Evolutionary conservation across 1,140 invertebrate species (phyloP).

Genomic region (Calycopis cecrops): DNA sequence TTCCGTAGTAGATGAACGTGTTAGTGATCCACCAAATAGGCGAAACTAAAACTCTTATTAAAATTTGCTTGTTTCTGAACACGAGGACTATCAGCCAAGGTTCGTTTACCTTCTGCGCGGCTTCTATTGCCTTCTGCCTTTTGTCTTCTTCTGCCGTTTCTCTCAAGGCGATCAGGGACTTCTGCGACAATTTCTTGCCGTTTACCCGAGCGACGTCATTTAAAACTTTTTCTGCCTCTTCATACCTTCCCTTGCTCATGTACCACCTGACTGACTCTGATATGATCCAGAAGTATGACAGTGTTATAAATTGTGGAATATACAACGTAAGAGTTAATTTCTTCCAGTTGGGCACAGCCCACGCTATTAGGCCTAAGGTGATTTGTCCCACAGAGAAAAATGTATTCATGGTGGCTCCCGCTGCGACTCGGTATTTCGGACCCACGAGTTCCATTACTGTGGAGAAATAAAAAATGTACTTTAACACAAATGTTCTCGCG

Average conservation of each 20-base stretch:
- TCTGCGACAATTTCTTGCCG: constrained; percentile 67
- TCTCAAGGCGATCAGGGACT: constrained; percentile 64
- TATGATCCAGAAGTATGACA: constrained; percentile 78
- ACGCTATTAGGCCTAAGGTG: constrained; percentile 79
- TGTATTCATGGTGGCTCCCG: constrained; percentile 80
- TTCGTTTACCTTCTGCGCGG: constrained; percentile 26
- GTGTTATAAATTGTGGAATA: constrained; percentile 78
- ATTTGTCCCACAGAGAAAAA: constrained; percentile 84
- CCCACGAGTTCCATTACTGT: constrained; percentile 85
- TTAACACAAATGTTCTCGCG: too few relatives aligned
- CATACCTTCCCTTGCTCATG: constrained; percentile 81
- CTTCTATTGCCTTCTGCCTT: constrained; percentile 31
- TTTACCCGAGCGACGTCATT: constrained; percentile 80
- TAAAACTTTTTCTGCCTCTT: constrained; percentile 79
- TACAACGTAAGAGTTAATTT: constrained; percentile 80
- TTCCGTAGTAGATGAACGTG: constrained; percentile 81
- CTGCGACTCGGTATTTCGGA: constrained; percentile 81
- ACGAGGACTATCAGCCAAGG: constrained; percentile 71
- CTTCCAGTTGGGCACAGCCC: constrained; percentile 82
- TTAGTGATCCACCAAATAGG: constrained; percentile 82
- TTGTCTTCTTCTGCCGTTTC: constrained; percentile 38
- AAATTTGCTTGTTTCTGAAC: constrained; percentile 74
- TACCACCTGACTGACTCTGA: constrained; percentile 86
- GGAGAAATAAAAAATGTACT: constrained; percentile 18
- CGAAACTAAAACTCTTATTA: constrained; percentile 78